These are phyloP conservation scores for Hirudinaria manillensis DNA, from an alignment of 2,888 invertebrate species.

Conservation along the genomic window DNA sequence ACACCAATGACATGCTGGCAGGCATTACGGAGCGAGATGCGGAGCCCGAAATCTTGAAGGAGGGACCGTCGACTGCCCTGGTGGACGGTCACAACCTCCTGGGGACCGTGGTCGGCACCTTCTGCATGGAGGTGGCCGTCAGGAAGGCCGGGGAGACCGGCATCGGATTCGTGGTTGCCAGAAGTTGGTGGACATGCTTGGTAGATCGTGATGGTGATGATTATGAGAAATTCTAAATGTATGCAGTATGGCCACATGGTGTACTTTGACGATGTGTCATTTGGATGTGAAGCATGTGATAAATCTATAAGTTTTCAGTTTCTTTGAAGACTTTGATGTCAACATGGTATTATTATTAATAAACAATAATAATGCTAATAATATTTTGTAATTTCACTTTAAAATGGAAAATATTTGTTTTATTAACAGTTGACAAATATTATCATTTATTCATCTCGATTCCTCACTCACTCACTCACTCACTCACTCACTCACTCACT, in stretches of 20 bases:
- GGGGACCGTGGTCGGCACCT: conserved; percentile 57
- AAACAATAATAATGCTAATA: neutral
- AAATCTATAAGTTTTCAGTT: no score
- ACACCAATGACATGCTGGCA: conserved; percentile 68
- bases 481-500: no score
- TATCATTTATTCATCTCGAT: no score
- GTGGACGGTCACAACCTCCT: conserved; percentile 76
- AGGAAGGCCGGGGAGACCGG: conserved; percentile 72
- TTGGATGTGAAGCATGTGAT: neutral
- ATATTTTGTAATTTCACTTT: neutral
- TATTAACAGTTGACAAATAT: no score
- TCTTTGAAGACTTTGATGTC: no score
- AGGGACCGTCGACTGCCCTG: conserved; percentile 60
- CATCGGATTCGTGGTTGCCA: conserved; percentile 76
- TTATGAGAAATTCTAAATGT: no score
- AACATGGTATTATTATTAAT: neutral
- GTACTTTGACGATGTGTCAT: neutral
- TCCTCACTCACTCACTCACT: no score
- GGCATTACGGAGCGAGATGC: conserved; percentile 58
- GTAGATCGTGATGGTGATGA: neutral
- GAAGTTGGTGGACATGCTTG: conserved; percentile 57
- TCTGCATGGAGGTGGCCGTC: conserved; percentile 65
- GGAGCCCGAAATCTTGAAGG: conserved; percentile 65
- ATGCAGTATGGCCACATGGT: neutral
- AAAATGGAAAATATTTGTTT: no score